phyloP scores from a whole-genome alignment of 2,888 invertebrate species.

The Muscina levida region DNA sequence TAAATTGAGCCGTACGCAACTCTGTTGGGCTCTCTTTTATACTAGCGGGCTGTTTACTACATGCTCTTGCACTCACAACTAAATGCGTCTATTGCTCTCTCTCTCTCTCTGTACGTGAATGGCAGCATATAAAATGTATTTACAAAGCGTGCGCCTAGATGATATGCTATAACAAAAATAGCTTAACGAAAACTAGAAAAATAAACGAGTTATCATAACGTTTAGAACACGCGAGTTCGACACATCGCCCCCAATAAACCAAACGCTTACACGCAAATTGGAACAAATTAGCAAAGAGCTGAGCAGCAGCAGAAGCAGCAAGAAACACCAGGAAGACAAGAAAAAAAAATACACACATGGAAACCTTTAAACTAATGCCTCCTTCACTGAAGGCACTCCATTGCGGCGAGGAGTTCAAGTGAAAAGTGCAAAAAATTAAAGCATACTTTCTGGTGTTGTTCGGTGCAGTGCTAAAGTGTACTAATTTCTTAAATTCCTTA shows the following conservation, averaged over 20 bases:
- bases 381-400: neutral
- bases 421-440: neutral
- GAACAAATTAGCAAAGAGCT: too few relatives aligned
- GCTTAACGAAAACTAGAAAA: constrained; percentile 63
- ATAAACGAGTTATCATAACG: constrained; percentile 64
- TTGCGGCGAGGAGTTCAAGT: too few relatives aligned
- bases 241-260: constrained; percentile 29
- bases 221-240: constrained; percentile 61
- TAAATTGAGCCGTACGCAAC: neutral
- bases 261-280: constrained; percentile 21
- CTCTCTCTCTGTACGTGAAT: neutral
- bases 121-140: neutral
- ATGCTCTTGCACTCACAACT: neutral
- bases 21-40: neutral
- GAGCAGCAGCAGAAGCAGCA: constrained; percentile 42
- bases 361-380: neutral
- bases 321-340: constrained; percentile 3
- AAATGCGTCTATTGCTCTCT: neutral
- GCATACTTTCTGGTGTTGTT: neutral
- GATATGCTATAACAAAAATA: constrained; percentile 60
- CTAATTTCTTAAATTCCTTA: too few relatives aligned
- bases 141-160: constrained; percentile 63
- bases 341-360: constrained; percentile 11
- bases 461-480: too few relatives aligned
- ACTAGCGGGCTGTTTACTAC: too few relatives aligned